Base-by-base conservation (phyloP, 1,140 invertebrate genomes). In the Lamellibrachia luymesi region DNA sequence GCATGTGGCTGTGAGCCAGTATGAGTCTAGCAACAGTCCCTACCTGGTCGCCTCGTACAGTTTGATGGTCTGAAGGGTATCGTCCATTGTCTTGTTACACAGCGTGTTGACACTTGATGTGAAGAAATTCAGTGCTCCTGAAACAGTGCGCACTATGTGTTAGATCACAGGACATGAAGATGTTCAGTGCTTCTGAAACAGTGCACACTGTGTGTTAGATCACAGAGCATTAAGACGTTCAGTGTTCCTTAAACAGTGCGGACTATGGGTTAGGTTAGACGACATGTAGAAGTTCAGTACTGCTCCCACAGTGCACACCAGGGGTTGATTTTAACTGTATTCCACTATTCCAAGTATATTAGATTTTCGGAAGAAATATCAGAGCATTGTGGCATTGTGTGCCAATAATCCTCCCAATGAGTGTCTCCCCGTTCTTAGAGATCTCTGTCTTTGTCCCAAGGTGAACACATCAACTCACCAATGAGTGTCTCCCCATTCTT, bases 241-340 rank as follows among this genome's bases (percentile, higher is more conserved):
- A 99, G 97, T 93, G 98, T 98, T 94, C 98, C 96, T 96, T 93
- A 27, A 6, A 80, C 17, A 80, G 64, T 22, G 52, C 52, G 1
- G 6, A 56, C 52, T 56, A 56, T 4, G 7, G 5, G 10, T 91
- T 91, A 91, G 8, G n/a, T 91, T 25, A 22, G 17, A 90, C 17
- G 98, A 99, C 94, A 98, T 98, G 97, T 99, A 99, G 97, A 99
- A 99, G 96, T 99, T 98, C 94, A 99, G 97, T 93, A 98, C 98
- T 94, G 98, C 96, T 96, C 93, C 2, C 7, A 80, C 17, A 80
- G 64, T 22, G 52, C 52, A 56, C 52, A 56, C 52, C 17, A 56
- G 27, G 7, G 5, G 10, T 91, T 91, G 38, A 38, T 38, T 38
- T 38, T 38, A 38, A 38, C 38, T 38, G 38, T 38, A 38, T 38